Evolutionary conservation across 2,797 vertebrate genomes (phyloP).

Genomic region (Anolis apletophallus): DNA sequence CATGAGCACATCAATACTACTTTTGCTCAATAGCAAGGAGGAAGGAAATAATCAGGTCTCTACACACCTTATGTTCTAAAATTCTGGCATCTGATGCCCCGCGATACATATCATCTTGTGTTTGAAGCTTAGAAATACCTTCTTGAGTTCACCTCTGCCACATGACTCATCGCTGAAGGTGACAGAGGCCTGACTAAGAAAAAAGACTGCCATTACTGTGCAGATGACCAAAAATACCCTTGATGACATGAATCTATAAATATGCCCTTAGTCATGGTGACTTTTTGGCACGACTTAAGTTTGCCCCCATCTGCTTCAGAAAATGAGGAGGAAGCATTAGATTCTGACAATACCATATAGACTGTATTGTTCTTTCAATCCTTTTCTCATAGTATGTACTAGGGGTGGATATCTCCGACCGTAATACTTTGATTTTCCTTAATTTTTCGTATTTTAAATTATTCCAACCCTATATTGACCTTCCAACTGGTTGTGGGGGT

Average conservation of each 20-base stretch:
- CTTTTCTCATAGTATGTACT: too few species aligned
- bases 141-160: background rate
- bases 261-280: background rate
- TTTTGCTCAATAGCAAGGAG: background rate
- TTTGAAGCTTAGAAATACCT: background rate
- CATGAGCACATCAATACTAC: background rate
- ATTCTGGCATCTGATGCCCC: background rate
- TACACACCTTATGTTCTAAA: background rate
- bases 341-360: too few species aligned
- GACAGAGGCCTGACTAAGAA: background rate
- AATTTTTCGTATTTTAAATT: too few species aligned
- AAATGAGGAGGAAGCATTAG: too few species aligned
- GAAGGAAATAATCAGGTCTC: background rate
- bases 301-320: too few species aligned
- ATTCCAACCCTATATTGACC: too few species aligned
- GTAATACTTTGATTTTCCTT: too few species aligned
- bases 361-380: too few species aligned
- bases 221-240: background rate
- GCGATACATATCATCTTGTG: background rate
- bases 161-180: slow-evolving; percentile 5
- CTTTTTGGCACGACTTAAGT: background rate
- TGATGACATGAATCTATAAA: background rate
- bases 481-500: too few species aligned
- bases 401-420: too few species aligned
- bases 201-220: background rate